Base-by-base conservation (phyloP, 2,797 vertebrate species). In the Enteromius fasciolatus region DNA sequence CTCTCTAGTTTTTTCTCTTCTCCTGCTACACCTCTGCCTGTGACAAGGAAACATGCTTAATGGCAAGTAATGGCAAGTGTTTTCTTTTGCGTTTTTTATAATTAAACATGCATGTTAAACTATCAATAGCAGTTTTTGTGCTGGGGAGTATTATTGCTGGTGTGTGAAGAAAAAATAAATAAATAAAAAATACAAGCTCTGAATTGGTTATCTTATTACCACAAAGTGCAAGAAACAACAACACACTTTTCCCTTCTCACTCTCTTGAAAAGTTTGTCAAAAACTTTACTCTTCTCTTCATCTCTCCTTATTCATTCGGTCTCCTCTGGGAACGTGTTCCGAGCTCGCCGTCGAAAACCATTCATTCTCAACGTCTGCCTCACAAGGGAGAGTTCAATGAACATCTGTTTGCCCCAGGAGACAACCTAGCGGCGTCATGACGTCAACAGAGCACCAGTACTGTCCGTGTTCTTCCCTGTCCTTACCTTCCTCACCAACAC, bases 301-400 rank as follows among this genome's bases (percentile, higher is more conserved):
- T 76, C 81, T 77, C 73, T 72, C 63, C n/a, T 80, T 33, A 52
- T 82, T 82, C 41, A 14, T 44, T 74, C 6, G 41, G 2, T 44
- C 33, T 72, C 74, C 54, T 68, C 31, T 81, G 66, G 75, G 50
- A 63, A 75, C 4, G 25, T 64, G 50, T 44, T 59, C 39, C 67
- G 20, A 50, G 3, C 25, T 66, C 10, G 4, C 78, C 46, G 10
- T 68, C 17, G 10, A 31, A 81, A 77, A 84, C 54, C 12, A 46
- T 79, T 83, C 36, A 85, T 73, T 70, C 69, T 59, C 69, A 67
- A 59, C 44, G 41, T 82, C 52, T 25, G 61, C 63, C 63, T 80
- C 79, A 67, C 82, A 63, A 75, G 79, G 75, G 76, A 82, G 68
- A 64, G 67, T 23, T 77, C 63, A 69, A 76, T 80, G 81, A 86